These are phyloP conservation scores for Dissostichus mawsoni DNA, from an alignment of 2,113 vertebrate species.

Conservation along the genomic window DNA sequence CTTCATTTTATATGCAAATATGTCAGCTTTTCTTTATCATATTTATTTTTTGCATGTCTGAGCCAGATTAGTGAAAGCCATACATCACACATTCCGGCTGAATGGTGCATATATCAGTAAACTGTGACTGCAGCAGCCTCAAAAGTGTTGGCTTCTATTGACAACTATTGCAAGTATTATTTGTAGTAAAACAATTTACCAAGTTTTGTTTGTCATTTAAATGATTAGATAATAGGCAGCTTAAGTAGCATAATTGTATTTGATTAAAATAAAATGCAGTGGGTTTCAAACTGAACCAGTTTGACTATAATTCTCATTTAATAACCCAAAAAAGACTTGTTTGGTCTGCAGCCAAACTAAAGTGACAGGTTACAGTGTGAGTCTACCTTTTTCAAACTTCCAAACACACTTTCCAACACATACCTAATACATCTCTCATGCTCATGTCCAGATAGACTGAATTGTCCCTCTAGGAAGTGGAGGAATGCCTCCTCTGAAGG, in stretches of 20 bases:
- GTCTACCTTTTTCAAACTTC: constrained; percentile 25
- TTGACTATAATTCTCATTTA: constrained; percentile 6
- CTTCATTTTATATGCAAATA: constrained; percentile 52
- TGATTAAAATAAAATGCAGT: constrained; percentile 30
- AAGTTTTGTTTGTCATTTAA: constrained; percentile 19
- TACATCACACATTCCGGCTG: constrained; percentile 31
- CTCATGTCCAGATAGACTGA: constrained; percentile 11
- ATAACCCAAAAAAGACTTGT: constrained; percentile 44
- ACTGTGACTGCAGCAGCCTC: constrained; percentile 43
- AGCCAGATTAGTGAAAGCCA: constrained; percentile 40
- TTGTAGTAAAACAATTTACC: constrained; percentile 11
- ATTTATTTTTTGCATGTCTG: constrained; percentile 5
- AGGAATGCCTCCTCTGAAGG: constrained; percentile 88
- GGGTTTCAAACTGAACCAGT: constrained; percentile 25
- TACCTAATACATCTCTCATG: background rate
- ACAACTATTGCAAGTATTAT: constrained; percentile 27
- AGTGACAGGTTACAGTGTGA: constrained; percentile 53
- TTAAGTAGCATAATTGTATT: constrained; percentile 21
- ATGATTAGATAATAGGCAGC: constrained; percentile 15
- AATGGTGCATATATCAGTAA: constrained; percentile 15
- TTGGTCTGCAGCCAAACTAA: constrained; percentile 56
- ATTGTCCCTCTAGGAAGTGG: constrained; percentile 73
- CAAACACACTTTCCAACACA: constrained; percentile 12
- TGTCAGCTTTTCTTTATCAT: constrained; percentile 3
- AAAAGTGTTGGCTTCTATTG: constrained; percentile 22